Evolutionary conservation across 1,140 invertebrate species (phyloP), one percentile per base, ranked within the genome.

Genomic region (Panulirus ornatus): DNA sequence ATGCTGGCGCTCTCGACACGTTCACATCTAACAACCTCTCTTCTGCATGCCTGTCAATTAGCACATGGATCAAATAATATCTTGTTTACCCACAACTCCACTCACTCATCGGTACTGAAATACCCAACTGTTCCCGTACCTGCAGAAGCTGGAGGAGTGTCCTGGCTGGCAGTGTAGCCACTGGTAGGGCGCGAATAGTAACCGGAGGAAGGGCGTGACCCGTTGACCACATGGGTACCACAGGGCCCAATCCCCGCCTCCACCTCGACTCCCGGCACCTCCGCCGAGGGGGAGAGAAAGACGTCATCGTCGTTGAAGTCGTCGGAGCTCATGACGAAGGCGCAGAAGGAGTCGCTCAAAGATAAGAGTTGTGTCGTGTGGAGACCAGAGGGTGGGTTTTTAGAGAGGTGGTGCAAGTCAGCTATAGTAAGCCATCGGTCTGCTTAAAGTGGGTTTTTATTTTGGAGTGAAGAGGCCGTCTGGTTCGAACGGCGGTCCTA

Each of bases 261-360:
- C 36, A 71, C 42, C 34, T 27, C 86, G 16, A 70, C 22, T 8
- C 14, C 27, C 5, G 92, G 86, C 19, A 91, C 38, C 5, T 94
- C 94, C 34, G 94, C 93, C 38, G 93, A 91, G 9, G 93, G 95
- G 93, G 97, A 90, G 34, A 90, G 96, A 92, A 97, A 97, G 19
- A 97, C 97, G 93, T 97, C 96, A 93, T 97, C 96, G 92, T 96
- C 96, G 95, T 97, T 96, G 92, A 95, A 96, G 93, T 96, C 96
- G 38, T 95, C 94, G 30, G 85, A 87, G 36, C 88, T 90, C 88
- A 90, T 90, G 78, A 30, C 34, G 27, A 5, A 14, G 3, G 5
- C 44, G 58, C n/a, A 30, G 22, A 42, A 36, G 58, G 42, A 51
- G n/a, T 9, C n/a, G 42, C 1, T 27, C 22, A 36, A 27, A 14